A percentile compares a stretch with the other conserved stretches of the same genome.
These are phyloP conservation scores for Leptinotarsa defecta DNA, from an alignment of 1,140 invertebrate genomes.

Conservation along the genomic window DNA sequence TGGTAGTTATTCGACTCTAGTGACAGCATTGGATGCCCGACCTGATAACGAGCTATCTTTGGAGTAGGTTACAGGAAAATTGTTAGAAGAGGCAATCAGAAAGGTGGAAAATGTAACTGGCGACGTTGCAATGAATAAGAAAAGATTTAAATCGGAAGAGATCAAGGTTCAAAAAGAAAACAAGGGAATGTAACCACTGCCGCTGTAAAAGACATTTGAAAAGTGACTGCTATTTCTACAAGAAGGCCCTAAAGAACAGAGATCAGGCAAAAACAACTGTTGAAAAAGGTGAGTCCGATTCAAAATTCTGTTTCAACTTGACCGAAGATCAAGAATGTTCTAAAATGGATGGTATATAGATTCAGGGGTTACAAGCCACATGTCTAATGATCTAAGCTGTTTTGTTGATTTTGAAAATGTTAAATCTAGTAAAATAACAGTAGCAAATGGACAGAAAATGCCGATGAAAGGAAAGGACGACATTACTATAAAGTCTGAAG, in stretches of 20 bases:
- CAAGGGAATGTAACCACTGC: background rate
- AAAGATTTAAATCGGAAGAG: background rate
- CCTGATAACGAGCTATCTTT: background rate
- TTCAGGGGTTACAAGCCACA: background rate
- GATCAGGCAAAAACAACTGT: background rate
- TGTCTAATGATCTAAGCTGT: background rate
- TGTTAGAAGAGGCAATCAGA: background rate
- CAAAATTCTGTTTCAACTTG: no score
- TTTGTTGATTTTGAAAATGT: background rate
- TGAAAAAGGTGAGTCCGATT: no score
- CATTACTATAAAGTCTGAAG: background rate
- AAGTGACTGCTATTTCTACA: background rate
- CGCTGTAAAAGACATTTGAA: background rate
- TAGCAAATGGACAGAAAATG: no score
- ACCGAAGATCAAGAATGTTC: background rate
- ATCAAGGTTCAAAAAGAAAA: background rate
- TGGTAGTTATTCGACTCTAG: background rate
- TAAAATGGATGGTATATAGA: background rate
- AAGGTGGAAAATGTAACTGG: background rate
- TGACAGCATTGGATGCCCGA: background rate
- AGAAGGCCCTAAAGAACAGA: background rate
- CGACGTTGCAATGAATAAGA: background rate
- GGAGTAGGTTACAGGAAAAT: background rate
- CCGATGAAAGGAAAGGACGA: no score
- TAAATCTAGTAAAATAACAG: background rate